Evolutionary conservation across 1,140 invertebrate species (phyloP), one percentile per base, ranked within the genome.

Genomic region (Adelges cooleyi): DNA sequence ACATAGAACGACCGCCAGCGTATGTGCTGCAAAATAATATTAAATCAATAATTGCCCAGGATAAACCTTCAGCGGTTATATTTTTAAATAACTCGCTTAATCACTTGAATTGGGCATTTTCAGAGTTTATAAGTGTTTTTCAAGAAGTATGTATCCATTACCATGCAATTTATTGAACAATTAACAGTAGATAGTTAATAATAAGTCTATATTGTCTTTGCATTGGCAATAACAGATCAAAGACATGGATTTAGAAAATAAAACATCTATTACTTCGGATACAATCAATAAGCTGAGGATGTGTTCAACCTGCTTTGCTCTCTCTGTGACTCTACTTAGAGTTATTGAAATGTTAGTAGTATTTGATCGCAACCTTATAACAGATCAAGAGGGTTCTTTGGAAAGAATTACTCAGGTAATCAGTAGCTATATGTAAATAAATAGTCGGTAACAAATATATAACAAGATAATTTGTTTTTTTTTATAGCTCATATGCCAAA

Each of bases 331-430:
- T 17, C 44, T 56, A 44, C 40, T 56, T 44, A 36, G 53, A 27
- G 23, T 56, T 56, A 56, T 56, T 56, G 53, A 56, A 44, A 56
- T 56, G 53, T 13, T 56, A 38, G 18, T 56, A 25, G 10, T 25
- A 17, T 56, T 56, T 44, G 53, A 56, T 9, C 53, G 53, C 13
- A 44, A 10, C 17, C 23, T 56, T 17, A 42, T 56, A 56, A 56
- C 17, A 11, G 22, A 56, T 4, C 53, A 56, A 27, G 53, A 56
- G 44, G 53, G 53, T 42, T 56, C 53, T 5, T 38, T 56, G 11
- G 40, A 23, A 1, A 44, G 53, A 56, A 38, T 56, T 4, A 20
- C 40, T 56, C 53, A 56, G 38, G 53, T 56, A 42, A 27, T 4
- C n/a, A 17, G 11, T 25, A 0, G 25, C n/a, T 44, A 5, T 15